Evolutionary conservation across 2,888 invertebrate genomes (phyloP), one percentile per base, ranked within the genome.

Genomic region (Scaptomyza reducta): DNA sequence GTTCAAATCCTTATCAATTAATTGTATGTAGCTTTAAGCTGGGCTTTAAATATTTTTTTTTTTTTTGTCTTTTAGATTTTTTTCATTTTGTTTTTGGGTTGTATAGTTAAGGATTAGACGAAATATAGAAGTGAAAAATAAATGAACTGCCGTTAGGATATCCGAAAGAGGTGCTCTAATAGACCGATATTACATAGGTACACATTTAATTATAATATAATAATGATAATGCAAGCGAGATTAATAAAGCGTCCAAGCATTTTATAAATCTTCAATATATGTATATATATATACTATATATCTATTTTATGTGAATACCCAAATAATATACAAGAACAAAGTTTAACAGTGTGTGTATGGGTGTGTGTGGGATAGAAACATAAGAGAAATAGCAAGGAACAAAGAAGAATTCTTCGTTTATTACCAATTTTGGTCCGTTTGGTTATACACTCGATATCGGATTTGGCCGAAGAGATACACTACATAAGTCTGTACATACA

Each of bases 401-500:
- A 46, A 31, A 18, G 31, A 16, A 62, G 10, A 44, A 51, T 16
- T 33, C 6, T 42, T 66, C 38, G 61, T 64, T 60, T 68, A 66
- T 55, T 60, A 79, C 74, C 68, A 68, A 77, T 81, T 82, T 81
- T 81, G 81, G 80, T 81, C 80, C 86, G 65, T 77, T 47, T 47
- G 59, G 46, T 71, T 54, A 45, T 55, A 62, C 9, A 31, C 22
- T 58, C 54, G 31, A 33, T 49, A 33, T 53, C 35, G 49, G 45
- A 22, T 22, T 22, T 45, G 44, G 29, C n/a, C 50, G 42, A 62
- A 58, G 55, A 69, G 58, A 56, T 69, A 51, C 58, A 53, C 70
- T 57, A 74, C 44, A 54, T 54, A 61, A 51, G 61, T 66, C 59
- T 70, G 69, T 60, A 59, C 59, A 54, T 59, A 33, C 13, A 33